Percentiles rank a stretch among this genome's conserved stretches.
Conservation (phyloP, 2,888 invertebrate species). For the Ectemnius lituratus region DNA sequence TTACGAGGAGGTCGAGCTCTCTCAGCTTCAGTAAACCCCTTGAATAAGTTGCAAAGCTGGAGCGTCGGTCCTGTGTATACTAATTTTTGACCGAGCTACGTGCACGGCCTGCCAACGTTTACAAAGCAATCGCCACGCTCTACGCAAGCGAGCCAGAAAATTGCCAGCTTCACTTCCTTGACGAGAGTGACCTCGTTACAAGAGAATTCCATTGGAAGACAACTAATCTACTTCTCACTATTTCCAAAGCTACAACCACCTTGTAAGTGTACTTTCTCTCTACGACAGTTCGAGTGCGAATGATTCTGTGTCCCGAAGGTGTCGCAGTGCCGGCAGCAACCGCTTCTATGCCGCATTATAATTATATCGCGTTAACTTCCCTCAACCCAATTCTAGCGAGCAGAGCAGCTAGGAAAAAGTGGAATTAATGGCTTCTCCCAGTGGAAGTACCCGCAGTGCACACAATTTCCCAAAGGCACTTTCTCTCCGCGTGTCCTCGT, state of each 20-base stretch:
- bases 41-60: constrained; percentile 47
- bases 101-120: constrained; percentile 23
- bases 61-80: constrained; percentile 26
- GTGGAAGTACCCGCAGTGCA: constrained; percentile 28
- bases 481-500: no score
- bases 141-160: constrained; percentile 1
- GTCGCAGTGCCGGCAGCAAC: constrained; percentile 58
- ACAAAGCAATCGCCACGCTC: not conserved
- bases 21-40: constrained; percentile 29
- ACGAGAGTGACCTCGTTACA: no score
- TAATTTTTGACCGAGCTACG: constrained; percentile 49
- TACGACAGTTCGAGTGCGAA: no score
- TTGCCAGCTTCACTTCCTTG: not conserved
- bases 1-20: not conserved
- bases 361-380: constrained; percentile 60
- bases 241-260: no score
- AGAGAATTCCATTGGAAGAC: no score
- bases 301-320: constrained; percentile 6
- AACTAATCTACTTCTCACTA: no score
- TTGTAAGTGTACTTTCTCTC: no score
- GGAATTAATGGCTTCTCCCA: constrained; percentile 51
- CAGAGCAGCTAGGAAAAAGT: constrained; percentile 42
- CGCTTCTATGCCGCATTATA: constrained; percentile 64
- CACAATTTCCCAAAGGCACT: constrained; percentile 50
- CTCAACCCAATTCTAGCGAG: constrained; percentile 55